Evolutionary conservation across 2,113 vertebrate species (phyloP).

Genomic region (Gambusia affinis): DNA sequence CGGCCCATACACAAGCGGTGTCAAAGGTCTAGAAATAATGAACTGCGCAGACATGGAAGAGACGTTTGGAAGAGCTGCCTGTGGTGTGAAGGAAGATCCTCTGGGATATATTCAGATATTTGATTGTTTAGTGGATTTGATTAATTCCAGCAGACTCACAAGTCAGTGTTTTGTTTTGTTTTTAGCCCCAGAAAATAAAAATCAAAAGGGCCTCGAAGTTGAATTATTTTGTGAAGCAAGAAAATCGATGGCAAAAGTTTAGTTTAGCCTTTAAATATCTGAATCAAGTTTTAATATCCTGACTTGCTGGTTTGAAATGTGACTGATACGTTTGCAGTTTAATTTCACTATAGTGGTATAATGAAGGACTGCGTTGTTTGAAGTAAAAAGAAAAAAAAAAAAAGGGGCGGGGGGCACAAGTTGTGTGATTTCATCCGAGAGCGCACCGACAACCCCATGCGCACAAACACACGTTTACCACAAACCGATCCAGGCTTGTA

Average conservation of each 20-base stretch:
- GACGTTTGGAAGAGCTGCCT: conserved; percentile 81
- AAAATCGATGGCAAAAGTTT: background rate
- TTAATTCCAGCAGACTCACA: background rate
- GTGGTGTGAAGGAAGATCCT: conserved; percentile 19
- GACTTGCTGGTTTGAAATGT: background rate
- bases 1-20: conserved; percentile 86
- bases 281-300: background rate
- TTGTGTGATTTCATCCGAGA: background rate
- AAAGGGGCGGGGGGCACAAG: background rate
- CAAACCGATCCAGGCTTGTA: background rate
- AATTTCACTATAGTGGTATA: background rate
- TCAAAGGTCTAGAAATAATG: conserved; percentile 94
- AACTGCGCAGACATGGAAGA: conserved; percentile 92
- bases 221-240: background rate
- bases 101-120: background rate
- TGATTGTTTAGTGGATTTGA: background rate
- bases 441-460: background rate
- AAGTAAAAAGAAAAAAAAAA: background rate
- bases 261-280: background rate
- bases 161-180: background rate
- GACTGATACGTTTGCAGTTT: no score
- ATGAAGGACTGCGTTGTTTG: background rate
- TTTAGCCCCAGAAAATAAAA: background rate
- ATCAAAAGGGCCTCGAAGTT: background rate
- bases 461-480: background rate